Percentiles rank a stretch among this genome's conserved stretches.
Conservation (phyloP, 2,113 vertebrate genomes). For the Aspiorhynchus laticeps region DNA sequence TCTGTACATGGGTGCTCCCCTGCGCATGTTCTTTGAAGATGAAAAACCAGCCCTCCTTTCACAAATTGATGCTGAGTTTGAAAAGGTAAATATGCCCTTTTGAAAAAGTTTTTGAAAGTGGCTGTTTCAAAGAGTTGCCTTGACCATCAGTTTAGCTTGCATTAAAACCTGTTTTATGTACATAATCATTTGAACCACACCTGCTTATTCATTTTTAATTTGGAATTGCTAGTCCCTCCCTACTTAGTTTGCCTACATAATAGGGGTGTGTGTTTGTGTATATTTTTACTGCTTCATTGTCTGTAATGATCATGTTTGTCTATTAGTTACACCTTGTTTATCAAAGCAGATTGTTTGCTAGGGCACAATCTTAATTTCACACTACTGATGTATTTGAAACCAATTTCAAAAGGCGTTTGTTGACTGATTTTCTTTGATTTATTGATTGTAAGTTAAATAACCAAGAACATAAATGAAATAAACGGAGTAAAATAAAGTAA, state of each 20-base stretch:
- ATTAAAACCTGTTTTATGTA: conserved; percentile 4
- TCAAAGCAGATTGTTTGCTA: not conserved
- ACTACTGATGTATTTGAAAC: not conserved
- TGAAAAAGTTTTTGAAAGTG: not conserved
- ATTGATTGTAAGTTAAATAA: not conserved
- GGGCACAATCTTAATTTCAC: not conserved
- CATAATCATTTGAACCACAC: conserved; percentile 7
- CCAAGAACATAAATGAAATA: not conserved
- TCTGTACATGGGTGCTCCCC: conserved; percentile 92
- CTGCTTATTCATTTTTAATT: not conserved
- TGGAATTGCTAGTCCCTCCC: not conserved
- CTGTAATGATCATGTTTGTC: not conserved
- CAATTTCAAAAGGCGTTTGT: not conserved
- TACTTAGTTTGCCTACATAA: not conserved
- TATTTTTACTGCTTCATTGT: not conserved
- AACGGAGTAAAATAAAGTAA: not conserved
- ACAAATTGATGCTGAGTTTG: conserved; percentile 95
- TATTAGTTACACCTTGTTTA: not conserved
- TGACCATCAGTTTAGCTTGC: not conserved
- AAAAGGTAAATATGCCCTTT: conserved; percentile 82
- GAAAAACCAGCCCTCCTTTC: conserved; percentile 94
- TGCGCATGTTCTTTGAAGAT: conserved; percentile 98
- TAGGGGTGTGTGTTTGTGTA: not conserved
- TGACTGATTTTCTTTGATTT: not conserved
- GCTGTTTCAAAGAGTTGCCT: not conserved